Evolutionary conservation across 2,888 invertebrate genomes (phyloP).

Genomic region (Trachelus iudaicus): DNA sequence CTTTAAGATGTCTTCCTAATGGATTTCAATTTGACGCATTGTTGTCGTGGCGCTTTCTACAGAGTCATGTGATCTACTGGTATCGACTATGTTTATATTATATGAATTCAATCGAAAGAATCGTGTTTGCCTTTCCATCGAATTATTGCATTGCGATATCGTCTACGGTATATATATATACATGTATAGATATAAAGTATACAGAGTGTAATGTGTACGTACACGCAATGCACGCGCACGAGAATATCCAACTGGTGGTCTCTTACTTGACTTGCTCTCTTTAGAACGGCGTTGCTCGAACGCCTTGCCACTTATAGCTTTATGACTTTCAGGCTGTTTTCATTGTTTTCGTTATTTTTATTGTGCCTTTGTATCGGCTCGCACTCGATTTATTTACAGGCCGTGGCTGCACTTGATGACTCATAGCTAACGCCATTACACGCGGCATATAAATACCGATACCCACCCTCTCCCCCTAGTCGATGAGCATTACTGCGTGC

Average conservation of each 20-base stretch:
- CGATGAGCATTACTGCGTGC: neutral
- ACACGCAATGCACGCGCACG: neutral
- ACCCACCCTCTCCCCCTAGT: neutral
- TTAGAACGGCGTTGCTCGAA: neutral
- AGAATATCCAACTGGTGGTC: neutral
- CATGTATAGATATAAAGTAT: neutral
- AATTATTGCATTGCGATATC: neutral
- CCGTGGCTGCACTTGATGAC: slow-evolving; percentile 24
- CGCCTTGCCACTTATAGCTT: slow-evolving; percentile 29
- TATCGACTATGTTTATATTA: neutral
- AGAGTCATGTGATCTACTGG: neutral
- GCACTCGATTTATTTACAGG: slow-evolving; percentile 29
- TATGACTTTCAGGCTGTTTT: slow-evolving; percentile 32
- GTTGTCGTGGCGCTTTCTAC: neutral
- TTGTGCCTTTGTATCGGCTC: slow-evolving; percentile 28
- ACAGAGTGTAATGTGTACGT: neutral
- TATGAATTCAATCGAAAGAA: neutral
- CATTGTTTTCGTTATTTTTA: slow-evolving; percentile 37
- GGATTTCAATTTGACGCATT: neutral
- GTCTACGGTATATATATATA: neutral
- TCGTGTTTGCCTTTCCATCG: neutral
- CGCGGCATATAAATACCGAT: neutral
- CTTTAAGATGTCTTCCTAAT: neutral
- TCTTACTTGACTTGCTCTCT: neutral
- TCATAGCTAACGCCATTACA: slow-evolving; percentile 14